Percentiles rank a stretch among this genome's conserved stretches.
phyloP scores from a whole-genome alignment of 2,797 vertebrate species.

The Sandelia bainsii region DNA sequence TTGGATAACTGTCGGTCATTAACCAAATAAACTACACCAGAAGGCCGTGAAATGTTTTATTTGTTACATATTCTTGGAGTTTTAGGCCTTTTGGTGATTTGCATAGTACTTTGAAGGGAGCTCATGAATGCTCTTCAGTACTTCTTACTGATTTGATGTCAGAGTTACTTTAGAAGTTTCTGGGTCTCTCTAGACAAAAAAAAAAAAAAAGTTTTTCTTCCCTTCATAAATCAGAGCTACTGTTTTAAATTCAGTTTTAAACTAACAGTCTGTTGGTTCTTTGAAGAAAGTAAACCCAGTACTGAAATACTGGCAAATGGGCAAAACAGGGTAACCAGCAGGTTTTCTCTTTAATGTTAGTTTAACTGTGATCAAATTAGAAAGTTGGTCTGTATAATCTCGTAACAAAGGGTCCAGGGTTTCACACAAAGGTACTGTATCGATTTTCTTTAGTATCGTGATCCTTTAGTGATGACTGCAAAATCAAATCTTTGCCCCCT shows the following conservation, averaged over 20 bases:
- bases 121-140: constrained; percentile 22
- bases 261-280: not conserved
- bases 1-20: not conserved
- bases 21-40: not conserved
- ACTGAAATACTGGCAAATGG: constrained; percentile 14
- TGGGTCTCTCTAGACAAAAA: constrained; percentile 8
- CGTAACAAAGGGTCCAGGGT: not conserved
- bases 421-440: not conserved
- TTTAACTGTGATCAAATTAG: not conserved
- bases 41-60: not conserved
- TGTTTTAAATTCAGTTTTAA: constrained; percentile 38
- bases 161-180: constrained; percentile 44
- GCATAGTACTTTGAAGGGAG: constrained; percentile 46
- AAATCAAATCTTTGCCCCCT: not conserved
- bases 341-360: not conserved
- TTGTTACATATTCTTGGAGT: constrained; percentile 21
- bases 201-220: constrained; percentile 7
- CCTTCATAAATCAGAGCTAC: constrained; percentile 18
- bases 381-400: not conserved
- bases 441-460: not conserved
- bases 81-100: constrained; percentile 40
- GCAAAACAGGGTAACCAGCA: not conserved
- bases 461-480: not conserved
- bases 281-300: constrained; percentile 10
- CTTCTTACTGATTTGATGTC: constrained; percentile 45